Conservation (phyloP, 2,113 vertebrate genomes). For the Dromiciops gliroides region DNA sequence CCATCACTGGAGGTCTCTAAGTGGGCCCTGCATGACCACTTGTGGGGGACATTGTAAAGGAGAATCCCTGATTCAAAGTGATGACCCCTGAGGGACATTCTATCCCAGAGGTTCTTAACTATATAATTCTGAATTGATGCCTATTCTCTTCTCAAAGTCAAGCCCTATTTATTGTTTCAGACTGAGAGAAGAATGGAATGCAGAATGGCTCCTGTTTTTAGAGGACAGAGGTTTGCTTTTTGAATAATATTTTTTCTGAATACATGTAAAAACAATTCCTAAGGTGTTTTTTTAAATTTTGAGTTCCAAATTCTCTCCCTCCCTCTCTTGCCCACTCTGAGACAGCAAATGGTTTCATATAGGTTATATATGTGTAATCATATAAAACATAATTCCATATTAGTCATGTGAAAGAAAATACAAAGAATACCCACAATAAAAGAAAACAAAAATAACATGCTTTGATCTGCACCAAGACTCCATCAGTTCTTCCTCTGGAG, state of each 20-base stretch:
- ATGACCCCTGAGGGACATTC: neutral
- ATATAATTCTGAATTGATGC: neutral
- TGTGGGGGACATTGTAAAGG: neutral
- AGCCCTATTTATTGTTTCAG: neutral
- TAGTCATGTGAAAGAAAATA: neutral
- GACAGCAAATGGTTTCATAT: neutral
- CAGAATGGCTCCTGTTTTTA: neutral
- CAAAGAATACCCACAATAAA: neutral
- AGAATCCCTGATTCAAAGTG: neutral
- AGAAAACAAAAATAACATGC: neutral
- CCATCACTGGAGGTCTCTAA: neutral
- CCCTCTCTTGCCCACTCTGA: too few species aligned
- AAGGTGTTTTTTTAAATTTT: neutral
- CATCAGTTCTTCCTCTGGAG: neutral
- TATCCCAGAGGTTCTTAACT: neutral
- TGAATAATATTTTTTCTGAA: neutral
- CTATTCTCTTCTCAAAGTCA: neutral
- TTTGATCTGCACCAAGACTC: neutral
- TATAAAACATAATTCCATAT: neutral
- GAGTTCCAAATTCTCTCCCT: neutral
- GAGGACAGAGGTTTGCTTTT: slow-evolving; percentile 8
- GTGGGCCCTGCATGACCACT: neutral
- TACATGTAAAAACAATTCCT: neutral
- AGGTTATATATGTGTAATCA: neutral
- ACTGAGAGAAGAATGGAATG: neutral